Evolutionary conservation across 35 echinoderm and acorn worm genomes (phyloP).

Genomic region (Diadema setosum): DNA sequence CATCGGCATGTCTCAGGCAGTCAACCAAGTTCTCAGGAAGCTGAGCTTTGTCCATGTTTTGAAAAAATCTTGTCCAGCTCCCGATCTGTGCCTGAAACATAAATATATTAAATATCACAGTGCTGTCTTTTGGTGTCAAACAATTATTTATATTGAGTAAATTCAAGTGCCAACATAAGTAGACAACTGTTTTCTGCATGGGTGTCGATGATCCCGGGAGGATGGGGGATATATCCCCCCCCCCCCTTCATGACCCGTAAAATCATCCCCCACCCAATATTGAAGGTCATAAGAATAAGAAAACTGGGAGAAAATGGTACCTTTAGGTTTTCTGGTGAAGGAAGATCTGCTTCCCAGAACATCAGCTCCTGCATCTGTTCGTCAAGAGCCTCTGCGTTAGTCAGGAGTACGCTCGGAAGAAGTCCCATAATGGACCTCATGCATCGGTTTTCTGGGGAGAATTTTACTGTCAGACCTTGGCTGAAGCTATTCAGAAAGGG

Average conservation of each 20-base stretch:
- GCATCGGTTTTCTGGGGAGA: slow-evolving; percentile 24
- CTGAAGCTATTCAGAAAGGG: slow-evolving; percentile 14
- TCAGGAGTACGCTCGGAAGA: slow-evolving; percentile 24
- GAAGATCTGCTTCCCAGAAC: slow-evolving; percentile 19
- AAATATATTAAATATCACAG: slow-evolving; percentile 33
- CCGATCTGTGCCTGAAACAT: slow-evolving; percentile 12
- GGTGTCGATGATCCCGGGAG: slow-evolving; percentile 10
- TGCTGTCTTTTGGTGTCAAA: slow-evolving; percentile 27
- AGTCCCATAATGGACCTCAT: slow-evolving; percentile 19
- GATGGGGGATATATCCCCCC: not conserved
- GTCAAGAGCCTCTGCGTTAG: slow-evolving; percentile 24
- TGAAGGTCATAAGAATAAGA: slow-evolving; percentile 27
- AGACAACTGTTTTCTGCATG: slow-evolving; percentile 27
- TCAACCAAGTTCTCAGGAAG: slow-evolving; percentile 25
- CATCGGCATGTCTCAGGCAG: slow-evolving; percentile 17
- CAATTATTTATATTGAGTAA: slow-evolving; percentile 26
- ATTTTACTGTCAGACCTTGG: slow-evolving; percentile 18
- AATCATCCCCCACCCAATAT: slow-evolving; percentile 24
- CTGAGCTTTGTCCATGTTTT: slow-evolving; percentile 26
- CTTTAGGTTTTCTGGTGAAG: slow-evolving; percentile 8
- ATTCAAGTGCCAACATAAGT: slow-evolving; percentile 31
- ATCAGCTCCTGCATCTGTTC: slow-evolving; percentile 24
- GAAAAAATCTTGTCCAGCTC: slow-evolving; percentile 27
- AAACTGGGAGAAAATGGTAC: slow-evolving; percentile 26
- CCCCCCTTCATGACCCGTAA: slow-evolving; percentile 3